A percentile compares a stretch with the other conserved stretches of the same genome.
phyloP scores from a whole-genome alignment of 2,888 invertebrate species.

The Agonopterix alstromeriana region DNA sequence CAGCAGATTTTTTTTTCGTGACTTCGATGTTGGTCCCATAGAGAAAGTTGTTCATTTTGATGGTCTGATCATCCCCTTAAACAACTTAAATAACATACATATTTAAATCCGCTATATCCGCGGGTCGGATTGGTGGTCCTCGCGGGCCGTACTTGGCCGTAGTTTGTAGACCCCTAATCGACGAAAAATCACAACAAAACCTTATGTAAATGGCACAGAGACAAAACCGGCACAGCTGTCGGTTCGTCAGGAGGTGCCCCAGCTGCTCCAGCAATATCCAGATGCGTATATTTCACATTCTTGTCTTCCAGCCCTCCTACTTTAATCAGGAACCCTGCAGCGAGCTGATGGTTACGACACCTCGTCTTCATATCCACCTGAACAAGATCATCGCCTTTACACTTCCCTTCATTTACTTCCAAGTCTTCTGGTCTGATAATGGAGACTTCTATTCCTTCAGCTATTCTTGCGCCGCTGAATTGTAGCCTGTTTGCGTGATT shows the following conservation, averaged over 20 bases:
- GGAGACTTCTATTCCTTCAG: constrained; percentile 87
- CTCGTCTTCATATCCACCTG: constrained; percentile 51
- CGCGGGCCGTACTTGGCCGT: no score
- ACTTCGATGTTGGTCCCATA: no score
- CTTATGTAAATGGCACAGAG: constrained; percentile 73
- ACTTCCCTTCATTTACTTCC: constrained; percentile 78
- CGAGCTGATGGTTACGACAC: constrained; percentile 65
- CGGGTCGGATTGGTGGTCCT: no score
- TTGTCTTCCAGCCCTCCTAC: constrained; percentile 88
- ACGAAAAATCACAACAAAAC: constrained; percentile 24
- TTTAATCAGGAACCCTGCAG: constrained; percentile 83
- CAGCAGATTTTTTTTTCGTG: no score
- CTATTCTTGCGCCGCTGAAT: constrained; percentile 79
- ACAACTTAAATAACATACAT: no score
- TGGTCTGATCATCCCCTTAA: no score
- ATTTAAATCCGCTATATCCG: no score
- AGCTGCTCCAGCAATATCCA: constrained; percentile 86
- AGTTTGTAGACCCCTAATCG: no score
- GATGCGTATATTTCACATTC: constrained; percentile 86
- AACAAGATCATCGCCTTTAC: constrained; percentile 88
- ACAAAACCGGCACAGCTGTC: constrained; percentile 82
- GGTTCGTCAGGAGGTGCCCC: constrained; percentile 80
- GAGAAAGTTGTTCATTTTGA: no score
- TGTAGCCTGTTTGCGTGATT: constrained; percentile 80
- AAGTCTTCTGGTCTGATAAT: constrained; percentile 83